These are phyloP conservation scores for Allacma fusca DNA, from an alignment of 2,888 invertebrate genomes.

Conservation along the genomic window DNA sequence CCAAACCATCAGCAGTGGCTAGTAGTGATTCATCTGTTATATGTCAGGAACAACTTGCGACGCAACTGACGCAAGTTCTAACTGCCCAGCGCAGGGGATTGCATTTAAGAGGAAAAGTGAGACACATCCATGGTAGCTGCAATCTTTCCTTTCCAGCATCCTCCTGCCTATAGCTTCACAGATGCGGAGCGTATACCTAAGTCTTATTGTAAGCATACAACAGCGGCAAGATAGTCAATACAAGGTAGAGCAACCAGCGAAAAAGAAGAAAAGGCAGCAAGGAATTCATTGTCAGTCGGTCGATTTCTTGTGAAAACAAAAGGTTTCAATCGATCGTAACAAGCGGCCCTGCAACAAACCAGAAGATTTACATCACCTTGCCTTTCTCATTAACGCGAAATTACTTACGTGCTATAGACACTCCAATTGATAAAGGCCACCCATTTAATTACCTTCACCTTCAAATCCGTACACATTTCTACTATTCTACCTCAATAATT, in stretches of 20 bases:
- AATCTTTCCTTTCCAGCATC: not conserved
- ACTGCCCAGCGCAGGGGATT: conserved; percentile 1
- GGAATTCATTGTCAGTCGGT: no score
- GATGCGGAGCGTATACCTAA: no score
- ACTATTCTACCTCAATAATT: not conserved
- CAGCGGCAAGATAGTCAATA: no score
- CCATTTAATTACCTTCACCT: conserved; percentile 8
- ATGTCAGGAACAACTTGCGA: not conserved
- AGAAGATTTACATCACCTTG: not conserved
- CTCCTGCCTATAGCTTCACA: not conserved
- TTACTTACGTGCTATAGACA: not conserved
- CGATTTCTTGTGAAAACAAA: not conserved
- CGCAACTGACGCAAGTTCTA: not conserved
- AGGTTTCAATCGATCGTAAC: not conserved
- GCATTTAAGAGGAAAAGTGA: conserved; percentile 1
- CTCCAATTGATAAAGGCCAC: not conserved
- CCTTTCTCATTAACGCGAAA: not conserved
- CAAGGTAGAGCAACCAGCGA: no score
- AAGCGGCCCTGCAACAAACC: not conserved
- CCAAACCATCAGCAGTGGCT: not conserved
- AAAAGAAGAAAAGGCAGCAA: no score
- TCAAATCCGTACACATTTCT: not conserved
- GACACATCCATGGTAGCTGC: not conserved
- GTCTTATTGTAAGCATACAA: no score
- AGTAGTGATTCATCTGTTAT: not conserved